Base-by-base conservation (phyloP, 2,888 invertebrate species). In the Stenodema calcarata region DNA sequence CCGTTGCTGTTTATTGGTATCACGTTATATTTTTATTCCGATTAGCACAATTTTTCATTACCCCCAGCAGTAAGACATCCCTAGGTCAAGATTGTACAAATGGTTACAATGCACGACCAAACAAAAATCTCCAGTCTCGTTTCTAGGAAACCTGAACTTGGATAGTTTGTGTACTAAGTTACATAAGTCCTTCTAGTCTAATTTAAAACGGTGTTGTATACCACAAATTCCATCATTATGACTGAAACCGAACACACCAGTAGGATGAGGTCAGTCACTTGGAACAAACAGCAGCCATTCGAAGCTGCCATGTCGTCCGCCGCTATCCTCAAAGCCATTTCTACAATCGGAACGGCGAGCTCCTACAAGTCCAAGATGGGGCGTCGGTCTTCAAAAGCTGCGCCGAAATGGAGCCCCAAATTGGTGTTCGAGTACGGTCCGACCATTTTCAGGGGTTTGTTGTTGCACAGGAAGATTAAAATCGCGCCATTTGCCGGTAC, bases 381-480 rank as follows among this genome's bases (percentile, higher is more conserved):
- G 7, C 73, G 73, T 35, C 35, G 73, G 3, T n/a, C 35, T 4
- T 73, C 73, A 16, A 73, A 73, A 41, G 30, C 73, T 41, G 35
- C 16, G 3, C 44, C 23, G 16, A 78, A 44, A 18, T 35, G 27
- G 47, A 35, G 11, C 41, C 82, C 82, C 0, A 62, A 69, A 41
- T 18, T 84, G 47, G 30, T 84, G 4, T 84, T 84, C 50, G 73
- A 84, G 11, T 84, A 84, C 28, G 84, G 84, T 4, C 84, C 84
- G 23, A 44, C 42, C 7, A 16, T 11, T 28, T 84, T 44, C 75
- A 42, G 44, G 18, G 84, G 84, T 27, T 27, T 70, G 70, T 9
- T 73, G 18, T 14, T 44, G 70, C 84, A 84, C 47, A 70, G 84
- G 44, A 84, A 84, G 28, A 35, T 84, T 16, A 84, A 73, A 47